A percentile compares a stretch with the other conserved stretches of the same genome.
Evolutionary conservation across 2,797 vertebrate species (phyloP).

Genomic region (Helicolenus hilgendorfi): DNA sequence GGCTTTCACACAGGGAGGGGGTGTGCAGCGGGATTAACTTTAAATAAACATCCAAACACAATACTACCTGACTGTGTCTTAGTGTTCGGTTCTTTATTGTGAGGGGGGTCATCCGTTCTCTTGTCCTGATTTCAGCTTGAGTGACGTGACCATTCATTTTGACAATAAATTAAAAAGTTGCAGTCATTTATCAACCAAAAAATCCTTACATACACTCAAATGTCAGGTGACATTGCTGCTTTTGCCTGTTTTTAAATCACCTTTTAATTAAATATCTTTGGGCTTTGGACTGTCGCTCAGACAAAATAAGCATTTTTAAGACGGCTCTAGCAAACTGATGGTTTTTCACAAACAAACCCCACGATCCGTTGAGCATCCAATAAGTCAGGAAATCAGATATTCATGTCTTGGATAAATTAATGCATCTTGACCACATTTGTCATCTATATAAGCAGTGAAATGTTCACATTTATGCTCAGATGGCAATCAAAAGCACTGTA

Average conservation of each 20-base stretch:
- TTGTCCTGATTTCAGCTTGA: neutral
- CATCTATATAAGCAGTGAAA: neutral
- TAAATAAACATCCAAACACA: constrained; percentile 84
- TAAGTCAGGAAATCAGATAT: neutral
- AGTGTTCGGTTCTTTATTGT: constrained; percentile 19
- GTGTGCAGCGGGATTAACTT: constrained; percentile 75
- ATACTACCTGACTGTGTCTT: constrained; percentile 29
- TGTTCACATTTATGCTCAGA: neutral
- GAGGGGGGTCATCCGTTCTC: neutral
- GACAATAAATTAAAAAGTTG: neutral
- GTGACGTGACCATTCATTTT: neutral
- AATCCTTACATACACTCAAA: neutral
- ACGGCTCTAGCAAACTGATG: neutral
- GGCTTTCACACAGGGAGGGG: constrained; percentile 82
- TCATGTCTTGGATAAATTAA: neutral
- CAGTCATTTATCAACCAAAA: neutral
- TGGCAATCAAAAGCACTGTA: neutral
- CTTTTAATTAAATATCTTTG: neutral
- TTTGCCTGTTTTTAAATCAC: neutral
- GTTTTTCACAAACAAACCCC: too few species aligned
- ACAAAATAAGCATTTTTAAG: neutral
- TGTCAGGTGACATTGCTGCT: neutral
- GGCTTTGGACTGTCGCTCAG: neutral
- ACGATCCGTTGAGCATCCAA: neutral
- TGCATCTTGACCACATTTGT: neutral